Evolutionary conservation across 1,140 invertebrate species (phyloP), one percentile per base, ranked within the genome.

Genomic region (Drosophila nigromelanica): DNA sequence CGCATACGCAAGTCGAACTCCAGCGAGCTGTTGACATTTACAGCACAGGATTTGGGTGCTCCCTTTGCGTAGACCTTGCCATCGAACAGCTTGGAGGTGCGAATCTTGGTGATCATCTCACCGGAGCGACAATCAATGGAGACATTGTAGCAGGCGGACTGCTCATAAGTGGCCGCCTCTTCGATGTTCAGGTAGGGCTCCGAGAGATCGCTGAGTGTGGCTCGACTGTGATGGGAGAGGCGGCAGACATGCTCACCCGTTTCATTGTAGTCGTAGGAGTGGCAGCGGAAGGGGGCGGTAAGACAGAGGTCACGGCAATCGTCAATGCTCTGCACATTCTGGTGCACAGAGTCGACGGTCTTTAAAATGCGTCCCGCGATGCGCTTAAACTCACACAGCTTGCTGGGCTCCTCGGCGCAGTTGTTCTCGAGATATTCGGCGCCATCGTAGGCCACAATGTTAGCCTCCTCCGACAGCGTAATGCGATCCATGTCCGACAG

Each of bases 1-100:
- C 95, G 95, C 96, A 98, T 97, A 70, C 95, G 94, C 35, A 98
- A 92, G 91, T 97, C 96, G 86, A 98, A 98, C 90, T 97, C 96
- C 40, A 98, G 93, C 71, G 95, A 96, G 78, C 96, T 95, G 76
- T 96, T 95, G 12, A 98, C 95, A 91, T 98, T 97, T 35, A 96
- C 94, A 2, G 98, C 96, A 91, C 97, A 98, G 1, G 96, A 97
- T 90, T 98, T 98, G 11, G 97, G 97, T 73, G 96, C 97, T 27
- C 97, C 96, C 91, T 98, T 98, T 21, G 97, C 97, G 92, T 98
- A 98, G 61, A 98, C 96, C 92, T 98, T 98, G 45, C 97, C 97
- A 90, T 98, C 96, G 93, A 98, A 98, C 5, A 98, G 93, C 90
- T 97, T 98, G 71, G 96, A 97, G 6, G 97, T 98, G 90, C 97